Percentiles rank a stretch among this genome's conserved stretches.
Conservation (phyloP, 1,140 invertebrate genomes). For the Papilio glaucus region DNA sequence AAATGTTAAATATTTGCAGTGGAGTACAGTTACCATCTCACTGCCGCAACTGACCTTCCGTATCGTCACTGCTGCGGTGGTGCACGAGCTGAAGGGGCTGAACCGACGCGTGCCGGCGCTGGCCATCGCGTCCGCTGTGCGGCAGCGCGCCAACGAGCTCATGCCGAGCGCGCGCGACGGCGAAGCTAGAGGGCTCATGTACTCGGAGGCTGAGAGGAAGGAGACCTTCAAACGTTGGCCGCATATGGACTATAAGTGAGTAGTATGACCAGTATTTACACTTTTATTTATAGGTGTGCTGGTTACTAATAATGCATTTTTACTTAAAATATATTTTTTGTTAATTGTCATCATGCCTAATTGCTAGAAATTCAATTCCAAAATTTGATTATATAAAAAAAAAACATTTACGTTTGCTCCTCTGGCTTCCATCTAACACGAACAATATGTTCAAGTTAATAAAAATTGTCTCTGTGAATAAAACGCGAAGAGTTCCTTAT, state of each 20-base stretch:
- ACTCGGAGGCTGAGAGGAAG: slow-evolving; percentile 93
- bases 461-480: too few species aligned
- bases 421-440: too few species aligned
- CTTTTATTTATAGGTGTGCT: too few species aligned
- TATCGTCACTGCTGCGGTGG: slow-evolving; percentile 89
- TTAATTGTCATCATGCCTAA: too few species aligned
- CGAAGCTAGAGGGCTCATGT: slow-evolving; percentile 90
- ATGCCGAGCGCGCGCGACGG: slow-evolving; percentile 83
- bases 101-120: slow-evolving; percentile 93
- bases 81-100: slow-evolving; percentile 91
- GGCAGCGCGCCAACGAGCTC: slow-evolving; percentile 92
- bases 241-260: slow-evolving; percentile 97
- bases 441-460: too few species aligned
- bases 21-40: slow-evolving; percentile 94
- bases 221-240: slow-evolving; percentile 97
- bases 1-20: slow-evolving; percentile 86
- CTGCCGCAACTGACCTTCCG: slow-evolving; percentile 91
- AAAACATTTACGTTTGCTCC: too few species aligned
- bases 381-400: too few species aligned
- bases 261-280: slow-evolving; percentile 42
- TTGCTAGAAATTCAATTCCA: too few species aligned
- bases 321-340: too few species aligned
- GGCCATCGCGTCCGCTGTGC: slow-evolving; percentile 93
- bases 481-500: too few species aligned
- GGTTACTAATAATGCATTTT: too few species aligned